A percentile compares a stretch with the other conserved stretches of the same genome.
These are phyloP conservation scores for Anolis carolinensis DNA, from an alignment of 2,113 vertebrate species.

Conservation along the genomic window DNA sequence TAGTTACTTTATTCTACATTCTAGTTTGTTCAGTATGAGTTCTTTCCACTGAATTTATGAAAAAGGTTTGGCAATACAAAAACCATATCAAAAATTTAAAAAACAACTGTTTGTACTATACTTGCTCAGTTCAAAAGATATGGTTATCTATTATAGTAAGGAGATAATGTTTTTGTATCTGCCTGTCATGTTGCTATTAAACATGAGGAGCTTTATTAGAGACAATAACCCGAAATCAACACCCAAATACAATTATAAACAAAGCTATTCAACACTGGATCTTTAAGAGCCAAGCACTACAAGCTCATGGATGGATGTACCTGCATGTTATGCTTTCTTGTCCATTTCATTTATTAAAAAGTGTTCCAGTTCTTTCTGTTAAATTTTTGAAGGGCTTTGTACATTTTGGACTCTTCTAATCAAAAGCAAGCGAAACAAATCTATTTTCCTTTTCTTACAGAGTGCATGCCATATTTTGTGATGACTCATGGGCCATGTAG, in stretches of 20 bases:
- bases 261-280: neutral
- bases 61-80: neutral
- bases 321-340: too few relatives aligned
- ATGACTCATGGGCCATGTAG: too few relatives aligned
- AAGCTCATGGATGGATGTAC: too few relatives aligned
- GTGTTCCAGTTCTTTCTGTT: neutral
- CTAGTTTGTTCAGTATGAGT: too few relatives aligned
- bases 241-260: too few relatives aligned
- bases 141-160: neutral
- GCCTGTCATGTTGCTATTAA: neutral
- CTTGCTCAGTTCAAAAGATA: neutral
- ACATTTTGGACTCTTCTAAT: neutral
- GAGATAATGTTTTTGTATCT: neutral
- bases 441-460: neutral
- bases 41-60: too few relatives aligned
- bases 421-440: neutral
- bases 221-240: too few relatives aligned
- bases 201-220: neutral
- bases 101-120: neutral
- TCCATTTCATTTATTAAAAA: too few relatives aligned
- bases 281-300: neutral
- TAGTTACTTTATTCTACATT: too few relatives aligned
- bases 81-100: too few relatives aligned
- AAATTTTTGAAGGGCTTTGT: neutral
- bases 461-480: neutral